Evolutionary conservation across 2,113 vertebrate species (phyloP).

Genomic region (Chamaea fasciata): DNA sequence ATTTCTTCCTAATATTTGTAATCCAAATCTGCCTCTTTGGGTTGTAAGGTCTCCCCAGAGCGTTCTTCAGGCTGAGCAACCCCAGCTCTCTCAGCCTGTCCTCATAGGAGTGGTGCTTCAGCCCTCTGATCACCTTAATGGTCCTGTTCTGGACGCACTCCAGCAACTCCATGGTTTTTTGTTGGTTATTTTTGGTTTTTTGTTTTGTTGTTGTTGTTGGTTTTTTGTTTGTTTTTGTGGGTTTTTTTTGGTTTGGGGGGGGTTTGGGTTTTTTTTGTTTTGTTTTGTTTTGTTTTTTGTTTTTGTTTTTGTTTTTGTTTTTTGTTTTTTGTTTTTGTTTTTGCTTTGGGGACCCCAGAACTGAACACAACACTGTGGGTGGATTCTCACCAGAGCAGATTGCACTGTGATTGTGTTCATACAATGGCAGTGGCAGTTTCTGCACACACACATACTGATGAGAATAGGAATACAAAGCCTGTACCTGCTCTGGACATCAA

Average conservation of each 20-base stretch:
- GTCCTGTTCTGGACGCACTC: not conserved
- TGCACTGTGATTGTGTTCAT: not conserved
- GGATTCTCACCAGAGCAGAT: not conserved
- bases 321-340: no score
- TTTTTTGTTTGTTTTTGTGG: no score
- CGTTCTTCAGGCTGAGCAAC: not conserved
- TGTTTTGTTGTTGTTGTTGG: no score
- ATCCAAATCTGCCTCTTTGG: not conserved
- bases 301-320: no score
- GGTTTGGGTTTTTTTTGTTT: no score
- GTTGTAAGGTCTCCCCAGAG: not conserved
- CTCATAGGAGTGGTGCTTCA: not conserved
- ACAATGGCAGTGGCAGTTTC: rapidly evolving
- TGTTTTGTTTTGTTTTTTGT: no score
- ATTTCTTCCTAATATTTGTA: not conserved
- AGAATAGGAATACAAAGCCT: not conserved
- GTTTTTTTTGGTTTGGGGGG: not conserved
- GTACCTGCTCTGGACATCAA: no score
- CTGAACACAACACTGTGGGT: not conserved
- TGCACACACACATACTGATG: not conserved
- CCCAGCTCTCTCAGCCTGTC: not conserved
- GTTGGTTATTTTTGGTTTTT: not conserved
- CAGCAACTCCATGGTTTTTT: not conserved
- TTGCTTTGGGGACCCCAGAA: not conserved
- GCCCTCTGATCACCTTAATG: not conserved